Evolutionary conservation across 2,797 vertebrate species (phyloP).

Genomic region (Acanthornis magna): DNA sequence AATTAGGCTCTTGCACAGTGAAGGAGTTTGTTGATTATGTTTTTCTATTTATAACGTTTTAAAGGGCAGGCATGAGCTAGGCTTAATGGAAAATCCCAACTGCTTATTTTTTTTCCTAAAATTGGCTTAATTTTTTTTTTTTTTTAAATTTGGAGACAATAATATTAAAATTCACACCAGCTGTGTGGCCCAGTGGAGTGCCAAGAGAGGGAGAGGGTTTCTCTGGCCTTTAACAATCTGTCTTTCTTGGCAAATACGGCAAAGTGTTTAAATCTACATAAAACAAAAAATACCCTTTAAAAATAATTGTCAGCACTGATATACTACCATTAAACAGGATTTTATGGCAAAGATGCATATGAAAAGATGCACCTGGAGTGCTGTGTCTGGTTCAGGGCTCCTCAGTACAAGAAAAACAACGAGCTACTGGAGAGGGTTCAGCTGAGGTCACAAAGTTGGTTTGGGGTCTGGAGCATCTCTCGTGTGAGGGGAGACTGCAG

Average conservation of each 20-base stretch:
- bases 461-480: neutral
- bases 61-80: neutral
- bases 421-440: neutral
- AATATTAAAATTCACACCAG: neutral
- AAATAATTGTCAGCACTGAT: neutral
- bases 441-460: neutral
- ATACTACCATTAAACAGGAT: neutral
- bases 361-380: neutral
- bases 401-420: neutral
- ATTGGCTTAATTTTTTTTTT: neutral
- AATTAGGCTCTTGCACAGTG: conserved; percentile 57
- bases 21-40: conserved; percentile 26
- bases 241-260: neutral
- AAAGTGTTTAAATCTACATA: neutral
- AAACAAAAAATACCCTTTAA: neutral
- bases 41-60: conserved; percentile 49
- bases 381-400: neutral
- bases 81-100: neutral
- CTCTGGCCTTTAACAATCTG: neutral
- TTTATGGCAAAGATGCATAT: neutral
- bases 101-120: neutral
- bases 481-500: neutral
- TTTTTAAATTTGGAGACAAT: neutral
- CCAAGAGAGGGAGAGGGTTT: neutral
- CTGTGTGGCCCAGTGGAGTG: neutral